Conservation (phyloP, 2,888 invertebrate species). For the Leptothorax acervorum region DNA sequence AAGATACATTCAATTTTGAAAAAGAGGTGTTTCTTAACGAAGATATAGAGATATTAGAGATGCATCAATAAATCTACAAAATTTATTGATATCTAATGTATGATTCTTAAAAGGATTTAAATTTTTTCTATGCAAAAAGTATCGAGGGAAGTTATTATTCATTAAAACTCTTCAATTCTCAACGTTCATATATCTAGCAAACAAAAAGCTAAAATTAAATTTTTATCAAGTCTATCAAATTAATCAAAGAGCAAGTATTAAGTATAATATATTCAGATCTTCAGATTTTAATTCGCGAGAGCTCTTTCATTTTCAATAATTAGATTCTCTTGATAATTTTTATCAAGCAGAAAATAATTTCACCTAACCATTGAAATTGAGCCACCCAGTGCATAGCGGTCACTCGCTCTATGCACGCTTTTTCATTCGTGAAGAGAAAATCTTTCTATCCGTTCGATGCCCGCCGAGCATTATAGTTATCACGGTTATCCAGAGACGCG, state of each 20-base stretch:
- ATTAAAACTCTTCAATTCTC: neutral
- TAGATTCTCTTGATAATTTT: neutral
- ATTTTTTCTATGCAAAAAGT: neutral
- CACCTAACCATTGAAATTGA: neutral
- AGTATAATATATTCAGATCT: neutral
- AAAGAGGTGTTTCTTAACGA: neutral
- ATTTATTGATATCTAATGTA: neutral
- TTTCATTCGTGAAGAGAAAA: constrained; percentile 30
- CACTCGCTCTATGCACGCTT: neutral
- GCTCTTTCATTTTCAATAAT: neutral
- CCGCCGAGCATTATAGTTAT: neutral
- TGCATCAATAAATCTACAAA: neutral
- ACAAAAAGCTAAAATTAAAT: neutral
- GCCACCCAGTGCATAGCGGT: constrained; percentile 4
- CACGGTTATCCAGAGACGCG: constrained; percentile 2
- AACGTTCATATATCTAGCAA: neutral
- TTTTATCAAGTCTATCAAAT: constrained; percentile 3
- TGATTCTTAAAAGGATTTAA: neutral
- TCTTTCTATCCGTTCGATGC: constrained; percentile 36
- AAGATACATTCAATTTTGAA: neutral
- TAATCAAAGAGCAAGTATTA: neutral
- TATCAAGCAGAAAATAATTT: neutral
- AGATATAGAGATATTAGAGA: neutral
- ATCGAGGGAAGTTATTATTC: neutral
- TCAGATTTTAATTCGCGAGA: neutral